Evolutionary conservation across 1,140 invertebrate genomes (phyloP).

Genomic region (Conus betulinus): DNA sequence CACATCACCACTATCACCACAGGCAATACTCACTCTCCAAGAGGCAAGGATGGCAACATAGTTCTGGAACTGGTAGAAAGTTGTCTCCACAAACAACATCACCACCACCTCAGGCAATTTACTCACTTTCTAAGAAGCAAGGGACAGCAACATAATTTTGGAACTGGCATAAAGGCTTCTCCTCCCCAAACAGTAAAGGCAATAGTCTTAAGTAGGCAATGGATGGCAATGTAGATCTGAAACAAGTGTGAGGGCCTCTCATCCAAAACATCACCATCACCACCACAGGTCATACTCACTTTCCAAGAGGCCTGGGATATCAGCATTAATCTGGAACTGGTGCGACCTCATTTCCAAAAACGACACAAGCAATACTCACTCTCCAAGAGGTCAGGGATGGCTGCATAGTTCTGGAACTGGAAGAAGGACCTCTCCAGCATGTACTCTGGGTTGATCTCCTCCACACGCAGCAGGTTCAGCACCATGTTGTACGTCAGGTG

Average conservation of each 20-base stretch:
- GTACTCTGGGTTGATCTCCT: slow-evolving; percentile 99
- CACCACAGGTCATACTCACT: too few species aligned
- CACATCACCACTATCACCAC: too few species aligned
- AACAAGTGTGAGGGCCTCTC: background rate
- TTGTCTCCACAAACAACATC: too few species aligned
- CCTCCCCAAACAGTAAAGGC: too few species aligned
- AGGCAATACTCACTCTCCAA: slow-evolving; percentile 80
- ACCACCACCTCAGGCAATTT: too few species aligned
- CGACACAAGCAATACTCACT: slow-evolving; percentile 71
- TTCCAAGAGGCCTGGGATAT: too few species aligned
- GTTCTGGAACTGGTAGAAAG: slow-evolving; percentile 99
- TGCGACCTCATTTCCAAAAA: too few species aligned
- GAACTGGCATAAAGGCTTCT: too few species aligned
- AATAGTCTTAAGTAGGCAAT: too few species aligned
- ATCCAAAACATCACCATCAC: background rate
- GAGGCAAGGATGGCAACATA: slow-evolving; percentile 93
- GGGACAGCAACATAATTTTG: too few species aligned
- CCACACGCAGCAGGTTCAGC: slow-evolving; percentile 94
- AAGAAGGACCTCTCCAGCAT: slow-evolving; percentile 99
- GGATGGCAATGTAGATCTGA: background rate
- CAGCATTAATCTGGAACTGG: too few species aligned
- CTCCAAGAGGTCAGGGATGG: slow-evolving; percentile 91
- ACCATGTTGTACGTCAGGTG: slow-evolving; percentile 99
- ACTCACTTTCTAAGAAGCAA: too few species aligned
- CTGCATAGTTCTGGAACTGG: slow-evolving; percentile 99